Percentiles rank a stretch among this genome's conserved stretches.
Evolutionary conservation across 1,140 invertebrate species (phyloP).

Genomic region (Drosophila watanabei): DNA sequence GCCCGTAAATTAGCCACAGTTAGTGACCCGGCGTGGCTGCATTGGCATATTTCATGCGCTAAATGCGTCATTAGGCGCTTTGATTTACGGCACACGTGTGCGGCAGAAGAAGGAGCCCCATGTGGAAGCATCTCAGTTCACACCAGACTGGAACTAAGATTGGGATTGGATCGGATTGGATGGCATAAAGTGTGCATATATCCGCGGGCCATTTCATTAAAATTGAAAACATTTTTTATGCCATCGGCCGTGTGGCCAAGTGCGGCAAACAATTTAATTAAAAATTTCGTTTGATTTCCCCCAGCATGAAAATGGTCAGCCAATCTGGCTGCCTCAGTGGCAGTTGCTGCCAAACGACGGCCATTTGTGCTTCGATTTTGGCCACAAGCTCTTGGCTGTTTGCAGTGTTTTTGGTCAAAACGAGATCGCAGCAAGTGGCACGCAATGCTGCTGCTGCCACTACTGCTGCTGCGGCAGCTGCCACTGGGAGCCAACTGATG

Average conservation of each 20-base stretch:
- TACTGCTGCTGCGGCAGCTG: conserved; percentile 2
- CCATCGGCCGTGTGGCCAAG: conserved; percentile 33
- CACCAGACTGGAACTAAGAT: not conserved
- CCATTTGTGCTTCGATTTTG: conserved; percentile 65
- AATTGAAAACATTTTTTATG: conserved; percentile 50
- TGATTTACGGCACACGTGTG: conserved; percentile 76
- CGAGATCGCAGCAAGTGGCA: conserved; percentile 81
- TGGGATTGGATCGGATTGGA: conserved; percentile 4
- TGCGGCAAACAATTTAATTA: conserved; percentile 75
- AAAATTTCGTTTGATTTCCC: conserved; percentile 65
- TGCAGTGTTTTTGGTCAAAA: conserved; percentile 70
- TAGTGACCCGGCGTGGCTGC: conserved; percentile 76
- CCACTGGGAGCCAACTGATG: conserved; percentile 67
- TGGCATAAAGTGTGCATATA: conserved; percentile 14
- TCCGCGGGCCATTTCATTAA: conserved; percentile 50
- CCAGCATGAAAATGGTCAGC: conserved; percentile 66
- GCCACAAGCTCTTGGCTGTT: conserved; percentile 54
- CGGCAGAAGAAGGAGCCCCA: conserved; percentile 6
- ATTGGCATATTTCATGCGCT: conserved; percentile 83
- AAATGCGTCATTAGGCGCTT: conserved; percentile 81
- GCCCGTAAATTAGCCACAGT: conserved; percentile 79
- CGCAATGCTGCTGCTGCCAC: conserved; percentile 56
- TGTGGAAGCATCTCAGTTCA: not conserved
- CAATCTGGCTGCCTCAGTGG: conserved; percentile 51
- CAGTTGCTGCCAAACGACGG: conserved; percentile 48